These are phyloP conservation scores for Calameuta filiformis DNA, from an alignment of 2,888 invertebrate species.

Conservation along the genomic window DNA sequence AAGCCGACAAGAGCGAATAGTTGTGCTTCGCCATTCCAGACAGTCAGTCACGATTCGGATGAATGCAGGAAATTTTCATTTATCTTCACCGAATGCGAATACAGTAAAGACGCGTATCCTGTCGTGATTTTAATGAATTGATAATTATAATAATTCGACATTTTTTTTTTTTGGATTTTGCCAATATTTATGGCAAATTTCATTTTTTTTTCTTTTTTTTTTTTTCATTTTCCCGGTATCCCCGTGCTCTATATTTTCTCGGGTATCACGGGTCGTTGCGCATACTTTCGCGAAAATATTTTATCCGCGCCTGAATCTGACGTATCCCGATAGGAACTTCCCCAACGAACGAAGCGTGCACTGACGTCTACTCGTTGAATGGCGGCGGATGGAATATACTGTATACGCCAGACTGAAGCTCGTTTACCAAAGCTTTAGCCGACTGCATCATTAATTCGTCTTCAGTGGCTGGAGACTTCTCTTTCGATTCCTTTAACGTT, in stretches of 20 bases:
- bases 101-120: too few relatives aligned
- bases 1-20: neutral
- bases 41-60: neutral
- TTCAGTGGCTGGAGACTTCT: neutral
- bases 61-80: neutral
- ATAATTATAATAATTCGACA: neutral
- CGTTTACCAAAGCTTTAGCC: neutral
- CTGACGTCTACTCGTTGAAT: neutral
- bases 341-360: neutral
- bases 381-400: neutral
- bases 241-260: neutral
- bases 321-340: neutral
- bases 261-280: neutral
- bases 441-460: neutral
- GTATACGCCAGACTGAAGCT: neutral
- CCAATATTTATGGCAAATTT: neutral
- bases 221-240: too few relatives aligned
- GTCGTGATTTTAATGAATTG: neutral
- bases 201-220: too few relatives aligned
- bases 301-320: neutral
- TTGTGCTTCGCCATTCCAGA: neutral
- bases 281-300: neutral
- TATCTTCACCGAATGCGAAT: neutral
- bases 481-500: neutral
- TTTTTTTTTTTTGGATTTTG: neutral